These are phyloP conservation scores for Heliangelus exortis DNA, from an alignment of 2,797 vertebrate genomes.

Conservation along the genomic window DNA sequence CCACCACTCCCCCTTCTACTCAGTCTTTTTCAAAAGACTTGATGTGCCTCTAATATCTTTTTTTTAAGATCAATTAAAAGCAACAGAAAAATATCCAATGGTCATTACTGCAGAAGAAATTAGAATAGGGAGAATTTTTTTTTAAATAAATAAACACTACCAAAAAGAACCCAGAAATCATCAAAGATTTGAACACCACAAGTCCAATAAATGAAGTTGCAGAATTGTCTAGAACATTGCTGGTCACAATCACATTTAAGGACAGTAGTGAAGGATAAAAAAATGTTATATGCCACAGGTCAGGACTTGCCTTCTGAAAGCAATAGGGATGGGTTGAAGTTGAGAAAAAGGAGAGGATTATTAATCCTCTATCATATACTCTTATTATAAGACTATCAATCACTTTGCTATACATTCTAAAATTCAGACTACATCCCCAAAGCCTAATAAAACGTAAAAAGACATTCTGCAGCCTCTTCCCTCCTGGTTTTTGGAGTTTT, in stretches of 20 bases:
- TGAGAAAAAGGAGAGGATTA: background rate
- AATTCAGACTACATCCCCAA: background rate
- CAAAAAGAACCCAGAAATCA: background rate
- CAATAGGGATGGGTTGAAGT: background rate
- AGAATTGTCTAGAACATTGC: background rate
- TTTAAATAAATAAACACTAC: too few relatives aligned
- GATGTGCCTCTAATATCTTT: background rate
- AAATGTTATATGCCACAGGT: rapidly evolving
- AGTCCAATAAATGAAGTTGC: background rate
- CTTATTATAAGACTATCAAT: background rate
- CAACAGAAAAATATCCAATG: background rate
- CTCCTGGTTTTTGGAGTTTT: conserved; percentile 1
- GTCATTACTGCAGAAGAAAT: background rate
- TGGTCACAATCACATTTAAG: background rate
- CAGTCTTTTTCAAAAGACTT: background rate
- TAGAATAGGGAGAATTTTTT: background rate
- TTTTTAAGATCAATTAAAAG: background rate
- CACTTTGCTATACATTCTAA: background rate
- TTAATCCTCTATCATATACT: background rate
- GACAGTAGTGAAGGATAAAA: background rate
- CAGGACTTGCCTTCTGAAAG: background rate
- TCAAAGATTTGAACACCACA: background rate
- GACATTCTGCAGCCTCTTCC: background rate
- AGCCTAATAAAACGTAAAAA: conserved; percentile 7
- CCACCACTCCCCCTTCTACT: background rate